Evolutionary conservation across 2,113 vertebrate species (phyloP).

Genomic region (Zootoca vivipara): DNA sequence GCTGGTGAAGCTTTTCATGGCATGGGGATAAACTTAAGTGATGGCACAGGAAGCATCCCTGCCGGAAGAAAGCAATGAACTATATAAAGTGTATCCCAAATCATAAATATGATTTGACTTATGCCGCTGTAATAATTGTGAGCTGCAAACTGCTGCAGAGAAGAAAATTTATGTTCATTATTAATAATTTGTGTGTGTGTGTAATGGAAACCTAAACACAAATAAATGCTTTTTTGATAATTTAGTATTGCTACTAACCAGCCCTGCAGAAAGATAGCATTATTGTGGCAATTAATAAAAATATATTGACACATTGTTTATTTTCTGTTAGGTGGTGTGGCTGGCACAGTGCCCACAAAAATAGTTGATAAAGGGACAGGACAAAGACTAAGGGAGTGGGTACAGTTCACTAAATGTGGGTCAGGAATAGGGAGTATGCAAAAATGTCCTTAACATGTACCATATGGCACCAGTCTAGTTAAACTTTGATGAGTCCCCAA

Average conservation of each 20-base stretch:
- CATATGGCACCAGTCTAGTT: background rate
- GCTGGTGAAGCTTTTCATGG: background rate
- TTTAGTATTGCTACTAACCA: background rate
- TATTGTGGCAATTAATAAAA: background rate
- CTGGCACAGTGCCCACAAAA: background rate
- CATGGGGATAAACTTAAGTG: background rate
- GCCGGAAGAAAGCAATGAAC: background rate
- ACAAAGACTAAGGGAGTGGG: background rate
- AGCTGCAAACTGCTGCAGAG: background rate
- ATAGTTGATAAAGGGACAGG: background rate
- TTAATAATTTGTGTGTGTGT: background rate
- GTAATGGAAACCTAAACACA: background rate
- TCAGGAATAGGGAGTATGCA: background rate
- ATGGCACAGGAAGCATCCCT: background rate
- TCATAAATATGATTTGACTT: background rate
- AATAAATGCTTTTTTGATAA: background rate
- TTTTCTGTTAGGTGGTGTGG: background rate
- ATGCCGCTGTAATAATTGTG: background rate
- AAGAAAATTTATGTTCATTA: background rate
- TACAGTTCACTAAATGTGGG: background rate
- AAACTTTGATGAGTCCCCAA: background rate
- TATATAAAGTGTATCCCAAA: background rate
- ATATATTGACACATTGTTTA: background rate
- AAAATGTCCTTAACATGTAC: background rate
- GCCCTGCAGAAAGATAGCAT: no score